Evolutionary conservation across 2,888 invertebrate species (phyloP), one percentile per base, ranked within the genome.

Genomic region (Drosophila formosana): DNA sequence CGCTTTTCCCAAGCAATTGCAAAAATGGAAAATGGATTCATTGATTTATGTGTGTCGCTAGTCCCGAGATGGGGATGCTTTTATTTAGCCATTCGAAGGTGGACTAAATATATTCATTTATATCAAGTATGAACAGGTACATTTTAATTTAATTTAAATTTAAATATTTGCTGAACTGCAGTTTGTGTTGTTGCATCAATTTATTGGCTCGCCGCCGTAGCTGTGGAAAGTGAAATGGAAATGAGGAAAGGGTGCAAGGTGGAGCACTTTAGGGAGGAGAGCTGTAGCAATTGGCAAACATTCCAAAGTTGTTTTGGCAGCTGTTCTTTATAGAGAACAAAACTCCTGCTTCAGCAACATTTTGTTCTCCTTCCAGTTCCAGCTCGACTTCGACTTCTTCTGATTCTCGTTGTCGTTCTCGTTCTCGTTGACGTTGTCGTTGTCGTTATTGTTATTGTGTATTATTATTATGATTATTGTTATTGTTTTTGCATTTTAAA

Each of bases 401-500:
- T 74, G 81, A 13, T 45, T 11, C 37, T n/a, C 37, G n/a, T 37
- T 34, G 4, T 34, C 23, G 11, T 81, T 81, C 45, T 46, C 11
- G 26, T 25, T 23, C 4, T 25, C 45, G 45, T 25, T 25, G 11
- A 26, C 37, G 18, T 39, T 46, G 47, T 30, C 53, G 61, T 64
- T 74, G 78, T 70, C 66, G 72, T 88, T 80, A 88, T 80, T 79
- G 88, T 82, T 80, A 85, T 85, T 82, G 70, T 83, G 74, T 73
- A 75, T 71, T 82, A 71, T 85, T 78, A 72, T 75, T 66, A 84
- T 81, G 75, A 80, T 83, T 83, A 78, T 75, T 82, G 85, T 88
- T 88, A 82, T 88, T 79, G 88, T 82, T 85, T 87, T 73, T 82
- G 85, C 82, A 88, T 82, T 88, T 88, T 85, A 82, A 88, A 83